Percentiles rank a stretch among this genome's conserved stretches.
Conservation (phyloP, 2,113 vertebrate genomes). For the Gallinago jamesoni region DNA sequence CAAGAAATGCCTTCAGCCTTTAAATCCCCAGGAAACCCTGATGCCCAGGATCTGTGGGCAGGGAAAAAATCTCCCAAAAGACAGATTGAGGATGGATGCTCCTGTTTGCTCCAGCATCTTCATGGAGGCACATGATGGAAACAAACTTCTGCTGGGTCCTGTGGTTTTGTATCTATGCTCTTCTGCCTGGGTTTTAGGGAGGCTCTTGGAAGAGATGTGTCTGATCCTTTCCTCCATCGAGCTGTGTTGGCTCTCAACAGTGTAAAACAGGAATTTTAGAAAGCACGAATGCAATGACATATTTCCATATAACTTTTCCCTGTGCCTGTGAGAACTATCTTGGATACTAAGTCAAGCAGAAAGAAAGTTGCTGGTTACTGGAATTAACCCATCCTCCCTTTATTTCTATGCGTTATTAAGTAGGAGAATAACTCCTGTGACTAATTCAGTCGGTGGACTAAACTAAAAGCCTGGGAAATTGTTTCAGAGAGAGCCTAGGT, state of each 20-base stretch:
- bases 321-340: background rate
- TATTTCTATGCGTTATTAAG: background rate
- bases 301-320: background rate
- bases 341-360: background rate
- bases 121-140: accelerated
- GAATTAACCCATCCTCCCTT: background rate
- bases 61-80: background rate
- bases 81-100: background rate
- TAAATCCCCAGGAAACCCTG: background rate
- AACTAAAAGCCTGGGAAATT: background rate
- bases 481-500: background rate
- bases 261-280: background rate
- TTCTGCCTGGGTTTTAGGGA: background rate
- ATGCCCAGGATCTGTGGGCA: background rate
- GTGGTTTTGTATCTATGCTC: background rate
- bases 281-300: background rate
- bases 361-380: background rate
- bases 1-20: background rate
- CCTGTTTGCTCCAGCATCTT: background rate
- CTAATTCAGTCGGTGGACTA: background rate
- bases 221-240: background rate
- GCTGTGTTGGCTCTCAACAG: background rate
- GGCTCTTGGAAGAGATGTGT: background rate
- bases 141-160: background rate
- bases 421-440: background rate